phyloP scores from a whole-genome alignment of 1,140 invertebrate genomes.

The Zaprionus lachaisei region DNA sequence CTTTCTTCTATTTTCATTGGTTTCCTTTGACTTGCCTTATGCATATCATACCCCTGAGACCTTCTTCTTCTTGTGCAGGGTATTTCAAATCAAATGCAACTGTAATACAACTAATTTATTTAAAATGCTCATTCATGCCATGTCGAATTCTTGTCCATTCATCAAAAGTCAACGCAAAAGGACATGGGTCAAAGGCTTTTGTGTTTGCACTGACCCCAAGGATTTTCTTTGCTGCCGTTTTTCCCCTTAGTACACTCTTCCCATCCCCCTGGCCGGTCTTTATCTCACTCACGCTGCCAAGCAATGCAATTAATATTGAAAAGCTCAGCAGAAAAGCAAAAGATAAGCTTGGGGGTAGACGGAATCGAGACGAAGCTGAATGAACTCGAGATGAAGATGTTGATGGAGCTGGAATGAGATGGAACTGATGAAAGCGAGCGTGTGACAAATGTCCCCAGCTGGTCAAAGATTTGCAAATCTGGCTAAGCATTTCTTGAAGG shows the following conservation, averaged over 20 bases:
- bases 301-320: constrained; percentile 78
- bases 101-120: constrained; percentile 82
- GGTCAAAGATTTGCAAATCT: constrained; percentile 69
- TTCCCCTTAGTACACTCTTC: background rate
- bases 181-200: constrained; percentile 72
- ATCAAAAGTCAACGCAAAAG: constrained; percentile 73
- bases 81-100: constrained; percentile 56
- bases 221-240: constrained; percentile 27
- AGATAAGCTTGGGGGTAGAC: constrained; percentile 30
- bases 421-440: constrained; percentile 76
- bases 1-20: background rate
- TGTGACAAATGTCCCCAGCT: constrained; percentile 72
- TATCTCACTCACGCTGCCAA: constrained; percentile 35
- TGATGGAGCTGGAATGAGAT: constrained; percentile 73
- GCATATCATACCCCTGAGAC: background rate
- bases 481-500: constrained; percentile 53
- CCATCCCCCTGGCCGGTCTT: background rate
- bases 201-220: constrained; percentile 60
- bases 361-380: constrained; percentile 31
- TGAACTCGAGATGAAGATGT: constrained; percentile 46
- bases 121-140: constrained; percentile 82
- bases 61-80: background rate
- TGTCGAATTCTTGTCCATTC: constrained; percentile 75
- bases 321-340: constrained; percentile 58
- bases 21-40: background rate